phyloP scores from a whole-genome alignment of 2,888 invertebrate species.

The Sclerodermus sp. region DNA sequence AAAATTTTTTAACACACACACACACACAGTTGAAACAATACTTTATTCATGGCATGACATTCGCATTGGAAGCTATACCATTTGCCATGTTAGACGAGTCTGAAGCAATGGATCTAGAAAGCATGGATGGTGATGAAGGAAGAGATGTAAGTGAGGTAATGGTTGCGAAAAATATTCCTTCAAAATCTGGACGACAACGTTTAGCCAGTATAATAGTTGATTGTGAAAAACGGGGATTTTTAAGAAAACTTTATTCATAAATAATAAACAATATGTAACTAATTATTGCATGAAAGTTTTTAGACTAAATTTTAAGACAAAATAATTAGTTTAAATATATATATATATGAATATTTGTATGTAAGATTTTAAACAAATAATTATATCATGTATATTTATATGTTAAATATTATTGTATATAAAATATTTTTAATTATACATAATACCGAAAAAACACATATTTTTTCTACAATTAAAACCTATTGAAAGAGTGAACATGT shows the following conservation, averaged over 20 bases:
- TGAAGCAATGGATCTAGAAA: constrained; percentile 64
- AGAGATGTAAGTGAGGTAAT: constrained; percentile 68
- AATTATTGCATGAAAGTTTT: no score
- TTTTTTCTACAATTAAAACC: no score
- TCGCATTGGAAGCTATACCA: constrained; percentile 65
- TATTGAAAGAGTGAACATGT: no score
- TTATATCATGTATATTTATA: no score
- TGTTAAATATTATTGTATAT: no score
- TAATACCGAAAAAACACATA: no score
- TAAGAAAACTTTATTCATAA: constrained; percentile 46
- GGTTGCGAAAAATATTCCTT: constrained; percentile 65
- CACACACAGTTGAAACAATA: constrained; percentile 61
- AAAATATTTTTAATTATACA: no score
- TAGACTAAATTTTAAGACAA: no score
- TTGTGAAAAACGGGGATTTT: constrained; percentile 66
- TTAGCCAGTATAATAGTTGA: constrained; percentile 69
- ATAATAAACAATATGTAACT: neutral
- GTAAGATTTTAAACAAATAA: no score
- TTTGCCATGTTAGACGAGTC: constrained; percentile 63
- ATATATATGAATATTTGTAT: neutral
- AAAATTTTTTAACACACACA: neutral
- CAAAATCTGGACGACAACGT: constrained; percentile 63
- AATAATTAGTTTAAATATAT: neutral
- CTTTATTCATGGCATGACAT: constrained; percentile 63
- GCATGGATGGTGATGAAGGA: constrained; percentile 61